Percentiles rank a stretch among this genome's conserved stretches.
These are phyloP conservation scores for Phyllopteryx taeniolatus DNA, from an alignment of 2,113 vertebrate genomes.

Conservation along the genomic window DNA sequence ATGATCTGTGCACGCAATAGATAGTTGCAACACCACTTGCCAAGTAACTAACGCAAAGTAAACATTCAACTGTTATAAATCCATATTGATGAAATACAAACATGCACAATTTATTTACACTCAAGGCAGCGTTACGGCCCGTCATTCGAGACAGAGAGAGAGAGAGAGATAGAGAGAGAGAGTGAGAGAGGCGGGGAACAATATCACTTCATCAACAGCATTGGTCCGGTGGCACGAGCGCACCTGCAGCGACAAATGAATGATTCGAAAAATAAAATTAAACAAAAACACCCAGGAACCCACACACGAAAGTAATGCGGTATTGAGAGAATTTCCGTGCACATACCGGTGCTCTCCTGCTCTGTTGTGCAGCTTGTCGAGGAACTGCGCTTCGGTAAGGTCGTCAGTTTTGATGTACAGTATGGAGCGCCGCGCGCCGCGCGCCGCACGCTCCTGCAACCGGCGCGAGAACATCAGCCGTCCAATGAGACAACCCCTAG, in stretches of 20 bases:
- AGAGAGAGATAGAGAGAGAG: no score
- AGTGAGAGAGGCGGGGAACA: neutral
- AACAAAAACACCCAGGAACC: neutral
- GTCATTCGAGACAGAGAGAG: neutral
- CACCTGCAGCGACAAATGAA: neutral
- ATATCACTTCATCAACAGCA: slow-evolving; percentile 14
- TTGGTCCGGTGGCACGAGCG: neutral
- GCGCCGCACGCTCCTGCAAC: slow-evolving; percentile 3
- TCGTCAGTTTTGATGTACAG: slow-evolving; percentile 16
- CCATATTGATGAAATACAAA: neutral
- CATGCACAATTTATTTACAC: neutral
- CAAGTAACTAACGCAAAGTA: slow-evolving; percentile 5
- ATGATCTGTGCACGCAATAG: neutral
- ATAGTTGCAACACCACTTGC: neutral
- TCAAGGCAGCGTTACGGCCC: neutral
- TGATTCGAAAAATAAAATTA: neutral
- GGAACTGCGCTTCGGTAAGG: neutral
- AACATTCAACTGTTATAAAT: neutral
- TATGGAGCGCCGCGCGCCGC: neutral
- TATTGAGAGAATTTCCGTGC: neutral
- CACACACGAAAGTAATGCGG: no score
- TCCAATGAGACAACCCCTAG: slow-evolving; percentile 53
- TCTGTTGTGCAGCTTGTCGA: neutral
- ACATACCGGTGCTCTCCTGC: slow-evolving; percentile 35
- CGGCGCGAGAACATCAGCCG: slow-evolving; percentile 19